Conservation (phyloP, 1,140 invertebrate genomes). For the Delia radicum region DNA sequence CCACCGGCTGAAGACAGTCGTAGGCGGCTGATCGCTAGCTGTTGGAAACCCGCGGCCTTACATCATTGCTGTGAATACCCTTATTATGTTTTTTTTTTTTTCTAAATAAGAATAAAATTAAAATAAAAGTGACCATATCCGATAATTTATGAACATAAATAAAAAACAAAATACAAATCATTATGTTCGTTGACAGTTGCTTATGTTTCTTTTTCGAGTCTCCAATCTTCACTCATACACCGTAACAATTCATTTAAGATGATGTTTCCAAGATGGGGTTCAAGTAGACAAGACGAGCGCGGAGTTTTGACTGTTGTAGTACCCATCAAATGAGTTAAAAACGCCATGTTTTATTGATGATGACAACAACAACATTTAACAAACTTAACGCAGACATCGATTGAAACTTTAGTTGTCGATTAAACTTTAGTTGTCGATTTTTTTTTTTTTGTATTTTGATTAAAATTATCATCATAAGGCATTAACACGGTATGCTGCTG, state of each 20-base stretch:
- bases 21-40: no score
- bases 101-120: not conserved
- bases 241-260: not conserved
- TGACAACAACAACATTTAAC: not conserved
- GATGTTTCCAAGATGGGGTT: not conserved
- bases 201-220: not conserved
- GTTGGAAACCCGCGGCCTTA: no score
- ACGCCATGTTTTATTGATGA: constrained; percentile 5
- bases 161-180: constrained; percentile 2
- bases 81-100: no score
- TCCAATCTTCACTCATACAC: not conserved
- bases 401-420: not conserved
- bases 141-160: not conserved
- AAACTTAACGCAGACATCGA: not conserved
- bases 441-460: constrained; percentile 1
- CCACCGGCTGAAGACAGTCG: no score
- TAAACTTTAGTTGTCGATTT: not conserved
- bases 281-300: not conserved
- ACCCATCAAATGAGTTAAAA: constrained; percentile 9
- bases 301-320: not conserved
- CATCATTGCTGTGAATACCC: not conserved
- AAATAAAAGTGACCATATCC: not conserved
- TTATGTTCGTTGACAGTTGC: not conserved
- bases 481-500: not conserved
- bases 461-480: not conserved